Percentiles rank a stretch among this genome's conserved stretches.
These are phyloP conservation scores for Ciconia maguari DNA, from an alignment of 2,113 vertebrate species.

Conservation along the genomic window DNA sequence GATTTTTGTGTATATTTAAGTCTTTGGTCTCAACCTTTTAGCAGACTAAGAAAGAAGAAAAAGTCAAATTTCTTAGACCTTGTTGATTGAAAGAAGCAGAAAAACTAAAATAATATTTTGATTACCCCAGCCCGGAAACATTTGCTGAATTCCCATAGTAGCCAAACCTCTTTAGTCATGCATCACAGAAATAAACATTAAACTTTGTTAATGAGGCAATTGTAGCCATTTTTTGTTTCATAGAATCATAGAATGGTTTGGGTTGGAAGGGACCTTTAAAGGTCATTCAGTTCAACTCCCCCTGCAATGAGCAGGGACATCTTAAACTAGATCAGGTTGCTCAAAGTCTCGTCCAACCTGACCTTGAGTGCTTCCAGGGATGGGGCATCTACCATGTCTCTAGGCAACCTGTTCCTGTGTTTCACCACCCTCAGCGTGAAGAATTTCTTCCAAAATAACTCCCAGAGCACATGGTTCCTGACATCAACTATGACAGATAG, in stretches of 20 bases:
- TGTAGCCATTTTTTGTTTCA: not conserved
- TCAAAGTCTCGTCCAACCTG: accelerated
- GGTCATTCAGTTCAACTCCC: not conserved
- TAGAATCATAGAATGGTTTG: not conserved
- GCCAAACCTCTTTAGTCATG: not conserved
- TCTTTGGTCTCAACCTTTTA: not conserved
- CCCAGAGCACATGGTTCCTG: not conserved
- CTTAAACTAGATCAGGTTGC: not conserved
- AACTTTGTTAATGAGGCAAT: too few species aligned
- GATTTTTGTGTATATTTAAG: not conserved
- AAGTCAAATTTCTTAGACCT: not conserved
- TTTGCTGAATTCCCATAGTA: not conserved
- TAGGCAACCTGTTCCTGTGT: not conserved
- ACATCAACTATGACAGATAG: not conserved
- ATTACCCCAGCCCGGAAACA: not conserved
- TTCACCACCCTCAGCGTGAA: not conserved
- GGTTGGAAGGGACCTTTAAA: not conserved
- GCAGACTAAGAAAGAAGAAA: not conserved
- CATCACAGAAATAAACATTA: not conserved
- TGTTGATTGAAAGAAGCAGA: not conserved
- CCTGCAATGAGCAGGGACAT: not conserved
- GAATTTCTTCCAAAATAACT: not conserved
- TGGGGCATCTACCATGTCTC: not conserved
- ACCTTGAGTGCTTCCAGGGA: not conserved
- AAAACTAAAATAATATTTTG: not conserved